Conservation (phyloP, 2,888 invertebrate species). For the Portevinia maculata region DNA sequence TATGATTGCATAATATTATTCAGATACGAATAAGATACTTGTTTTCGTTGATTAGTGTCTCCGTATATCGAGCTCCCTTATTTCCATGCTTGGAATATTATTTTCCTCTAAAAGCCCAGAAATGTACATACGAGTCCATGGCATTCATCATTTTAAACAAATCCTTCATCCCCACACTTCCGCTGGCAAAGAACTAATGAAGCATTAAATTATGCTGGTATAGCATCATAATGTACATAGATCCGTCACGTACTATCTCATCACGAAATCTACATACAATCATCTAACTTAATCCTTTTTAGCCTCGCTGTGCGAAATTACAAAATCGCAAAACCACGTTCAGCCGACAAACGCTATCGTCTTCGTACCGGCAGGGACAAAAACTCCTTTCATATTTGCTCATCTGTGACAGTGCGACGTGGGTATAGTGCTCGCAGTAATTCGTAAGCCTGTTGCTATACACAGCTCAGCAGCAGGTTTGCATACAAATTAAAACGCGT, state of each 20-base stretch:
- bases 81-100: no score
- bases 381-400: conserved; percentile 64
- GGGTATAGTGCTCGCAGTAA: conserved; percentile 7
- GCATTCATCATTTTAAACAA: neutral
- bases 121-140: no score
- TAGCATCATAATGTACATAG: neutral
- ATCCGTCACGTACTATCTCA: conserved; percentile 58
- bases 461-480: conserved; percentile 44
- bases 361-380: conserved; percentile 8
- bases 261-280: conserved; percentile 63
- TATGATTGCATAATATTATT: no score
- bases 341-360: neutral
- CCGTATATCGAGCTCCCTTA: no score
- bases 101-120: no score
- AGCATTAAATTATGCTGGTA: conserved; percentile 72
- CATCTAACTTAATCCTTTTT: conserved; percentile 69
- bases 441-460: conserved; percentile 66
- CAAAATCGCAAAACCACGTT: conserved; percentile 53
- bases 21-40: no score
- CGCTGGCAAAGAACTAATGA: conserved; percentile 63
- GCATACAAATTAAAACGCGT: conserved; percentile 73
- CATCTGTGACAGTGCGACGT: conserved; percentile 65
- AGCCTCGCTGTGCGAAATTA: conserved; percentile 62
- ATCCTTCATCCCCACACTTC: neutral
- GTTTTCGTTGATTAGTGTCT: no score